Conservation (phyloP, 2,888 invertebrate genomes). For the Coenonympha glycerion region DNA sequence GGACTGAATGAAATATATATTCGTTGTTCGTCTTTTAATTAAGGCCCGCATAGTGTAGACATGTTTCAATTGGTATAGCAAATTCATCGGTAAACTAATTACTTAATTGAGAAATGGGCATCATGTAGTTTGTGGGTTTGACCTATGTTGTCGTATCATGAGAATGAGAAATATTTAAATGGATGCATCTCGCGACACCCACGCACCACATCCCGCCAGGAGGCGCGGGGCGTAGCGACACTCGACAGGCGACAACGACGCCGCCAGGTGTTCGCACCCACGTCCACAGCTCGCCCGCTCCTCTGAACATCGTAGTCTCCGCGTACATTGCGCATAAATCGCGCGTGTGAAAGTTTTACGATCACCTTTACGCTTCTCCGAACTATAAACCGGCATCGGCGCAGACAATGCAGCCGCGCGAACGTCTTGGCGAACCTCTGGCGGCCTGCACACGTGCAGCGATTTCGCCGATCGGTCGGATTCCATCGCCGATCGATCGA, state of each 20-base stretch:
- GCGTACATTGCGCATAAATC: slow-evolving; percentile 64
- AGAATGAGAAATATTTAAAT: neutral
- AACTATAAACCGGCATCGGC: slow-evolving; percentile 59
- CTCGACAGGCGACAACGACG: slow-evolving; percentile 65
- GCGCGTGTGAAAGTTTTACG: slow-evolving; percentile 74
- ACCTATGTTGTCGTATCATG: neutral
- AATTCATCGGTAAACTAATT: neutral
- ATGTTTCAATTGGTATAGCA: neutral
- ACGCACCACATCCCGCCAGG: slow-evolving; percentile 32
- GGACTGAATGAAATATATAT: slow-evolving; percentile 11
- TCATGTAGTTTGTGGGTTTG: slow-evolving; percentile 27
- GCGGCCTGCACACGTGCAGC: slow-evolving; percentile 59
- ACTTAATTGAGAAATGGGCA: neutral
- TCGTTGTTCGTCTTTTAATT: neutral
- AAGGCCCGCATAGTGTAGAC: neutral
- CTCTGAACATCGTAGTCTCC: slow-evolving; percentile 69
- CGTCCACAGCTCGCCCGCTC: slow-evolving; percentile 60
- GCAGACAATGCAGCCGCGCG: slow-evolving; percentile 62
- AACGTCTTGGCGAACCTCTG: slow-evolving; percentile 55
- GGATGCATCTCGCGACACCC: slow-evolving; percentile 32
- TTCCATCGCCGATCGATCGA: slow-evolving; percentile 72
- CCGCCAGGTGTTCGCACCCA: slow-evolving; percentile 73
- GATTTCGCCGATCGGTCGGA: slow-evolving; percentile 69
- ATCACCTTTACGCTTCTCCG: slow-evolving; percentile 67
- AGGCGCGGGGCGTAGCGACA: slow-evolving; percentile 26